Conservation (phyloP, 2,888 invertebrate species). For the Eumerus sabulonum region DNA sequence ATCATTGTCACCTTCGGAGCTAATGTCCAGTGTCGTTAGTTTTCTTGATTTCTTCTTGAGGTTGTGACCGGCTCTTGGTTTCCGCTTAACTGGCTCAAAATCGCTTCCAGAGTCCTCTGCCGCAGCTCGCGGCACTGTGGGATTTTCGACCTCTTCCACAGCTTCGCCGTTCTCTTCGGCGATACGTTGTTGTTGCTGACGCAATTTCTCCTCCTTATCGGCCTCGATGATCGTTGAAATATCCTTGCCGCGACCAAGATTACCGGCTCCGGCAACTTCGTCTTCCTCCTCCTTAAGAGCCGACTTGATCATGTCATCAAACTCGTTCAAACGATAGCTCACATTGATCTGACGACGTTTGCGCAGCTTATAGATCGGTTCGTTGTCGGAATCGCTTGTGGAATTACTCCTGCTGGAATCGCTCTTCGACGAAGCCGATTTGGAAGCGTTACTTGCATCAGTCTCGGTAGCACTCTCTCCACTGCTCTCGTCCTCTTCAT, state of each 20-base stretch:
- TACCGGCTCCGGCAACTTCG: conserved; percentile 87
- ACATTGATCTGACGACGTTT: conserved; percentile 89
- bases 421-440: conserved; percentile 68
- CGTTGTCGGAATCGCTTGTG: conserved; percentile 80
- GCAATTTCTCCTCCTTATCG: conserved; percentile 84
- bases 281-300: conserved; percentile 90
- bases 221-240: conserved; percentile 93
- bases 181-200: conserved; percentile 71
- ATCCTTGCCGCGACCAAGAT: conserved; percentile 92
- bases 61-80: conserved; percentile 70
- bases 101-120: conserved; percentile 76
- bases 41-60: conserved; percentile 85
- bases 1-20: conserved; percentile 87
- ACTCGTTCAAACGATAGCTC: conserved; percentile 93
- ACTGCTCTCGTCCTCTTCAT: conserved; percentile 45
- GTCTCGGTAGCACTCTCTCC: conserved; percentile 70
- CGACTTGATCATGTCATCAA: conserved; percentile 96
- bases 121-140: conserved; percentile 12
- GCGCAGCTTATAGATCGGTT: conserved; percentile 91
- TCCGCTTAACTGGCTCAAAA: conserved; percentile 74
- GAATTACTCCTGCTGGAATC: conserved; percentile 70
- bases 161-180: conserved; percentile 74
- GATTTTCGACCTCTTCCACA: conserved; percentile 71
- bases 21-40: conserved; percentile 89
- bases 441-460: conserved; percentile 69